Evolutionary conservation across 1,140 invertebrate species (phyloP).

Genomic region (Globodera rostochiensis): DNA sequence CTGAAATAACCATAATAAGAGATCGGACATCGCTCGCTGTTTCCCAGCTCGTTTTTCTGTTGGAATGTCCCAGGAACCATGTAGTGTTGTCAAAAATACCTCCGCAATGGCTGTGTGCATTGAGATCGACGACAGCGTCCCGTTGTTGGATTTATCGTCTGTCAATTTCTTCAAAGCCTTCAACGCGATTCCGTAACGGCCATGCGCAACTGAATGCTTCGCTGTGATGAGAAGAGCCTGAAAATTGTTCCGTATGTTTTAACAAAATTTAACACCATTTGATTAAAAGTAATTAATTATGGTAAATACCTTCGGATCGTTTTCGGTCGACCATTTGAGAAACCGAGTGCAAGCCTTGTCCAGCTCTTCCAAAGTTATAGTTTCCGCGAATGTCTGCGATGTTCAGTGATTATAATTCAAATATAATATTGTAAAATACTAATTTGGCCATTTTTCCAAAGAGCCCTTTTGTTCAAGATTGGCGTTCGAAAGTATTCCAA

Average conservation of each 20-base stretch:
- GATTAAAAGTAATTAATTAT: conserved; percentile 16
- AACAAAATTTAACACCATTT: background rate
- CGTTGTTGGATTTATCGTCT: conserved; percentile 72
- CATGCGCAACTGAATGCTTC: conserved; percentile 78
- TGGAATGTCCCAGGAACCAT: background rate
- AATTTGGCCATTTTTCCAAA: no score
- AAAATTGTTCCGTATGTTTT: background rate
- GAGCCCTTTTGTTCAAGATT: no score
- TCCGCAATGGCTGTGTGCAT: conserved; percentile 28
- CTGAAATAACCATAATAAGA: background rate
- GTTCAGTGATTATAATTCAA: conserved; percentile 16
- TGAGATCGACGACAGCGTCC: conserved; percentile 20
- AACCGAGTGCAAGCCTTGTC: conserved; percentile 35
- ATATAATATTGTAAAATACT: no score
- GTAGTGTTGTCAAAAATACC: background rate
- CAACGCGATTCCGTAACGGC: conserved; percentile 79
- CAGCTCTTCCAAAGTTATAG: conserved; percentile 30
- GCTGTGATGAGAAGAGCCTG: conserved; percentile 77
- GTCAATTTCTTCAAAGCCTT: conserved; percentile 77
- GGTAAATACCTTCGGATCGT: conserved; percentile 35
- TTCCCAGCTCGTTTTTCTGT: background rate
- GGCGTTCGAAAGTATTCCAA: conserved; percentile 20
- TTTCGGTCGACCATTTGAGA: conserved; percentile 35
- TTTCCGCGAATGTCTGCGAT: no score
- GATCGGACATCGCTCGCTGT: background rate